Evolutionary conservation across 2,797 vertebrate species (phyloP).

Genomic region (Babyrousa celebensis): DNA sequence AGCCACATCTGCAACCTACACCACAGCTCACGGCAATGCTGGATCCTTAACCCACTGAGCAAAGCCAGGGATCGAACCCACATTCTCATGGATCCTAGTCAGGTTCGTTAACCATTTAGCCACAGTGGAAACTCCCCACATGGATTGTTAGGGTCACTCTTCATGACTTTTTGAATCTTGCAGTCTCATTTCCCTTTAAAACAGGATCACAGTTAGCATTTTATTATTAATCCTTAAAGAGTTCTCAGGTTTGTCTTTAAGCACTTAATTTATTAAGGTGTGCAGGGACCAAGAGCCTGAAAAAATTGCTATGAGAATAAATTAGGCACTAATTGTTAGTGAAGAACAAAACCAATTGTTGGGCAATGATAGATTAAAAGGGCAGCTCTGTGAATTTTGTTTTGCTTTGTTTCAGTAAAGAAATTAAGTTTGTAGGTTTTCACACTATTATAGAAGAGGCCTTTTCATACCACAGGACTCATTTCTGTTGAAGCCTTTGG

Average conservation of each 20-base stretch:
- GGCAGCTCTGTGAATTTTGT: constrained; percentile 6
- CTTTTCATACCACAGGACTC: background rate
- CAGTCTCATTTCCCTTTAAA: background rate
- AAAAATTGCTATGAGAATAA: constrained; percentile 61
- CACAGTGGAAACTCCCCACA: background rate
- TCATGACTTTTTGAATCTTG: background rate
- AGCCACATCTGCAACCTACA: too few relatives aligned
- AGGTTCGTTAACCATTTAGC: too few relatives aligned
- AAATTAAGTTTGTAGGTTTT: background rate
- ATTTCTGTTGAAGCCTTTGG: background rate
- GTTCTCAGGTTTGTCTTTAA: constrained; percentile 37
- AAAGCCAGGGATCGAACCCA: too few relatives aligned
- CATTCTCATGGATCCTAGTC: too few relatives aligned
- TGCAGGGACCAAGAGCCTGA: background rate
- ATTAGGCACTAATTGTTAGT: background rate
- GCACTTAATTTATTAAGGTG: background rate
- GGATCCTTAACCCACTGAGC: too few relatives aligned
- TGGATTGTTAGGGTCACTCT: background rate
- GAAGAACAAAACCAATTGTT: constrained; percentile 55
- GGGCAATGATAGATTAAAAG: constrained; percentile 54
- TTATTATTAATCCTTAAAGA: background rate
- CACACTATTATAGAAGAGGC: background rate
- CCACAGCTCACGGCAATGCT: too few relatives aligned
- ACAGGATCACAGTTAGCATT: background rate
- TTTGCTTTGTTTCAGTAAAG: constrained; percentile 49